Conservation (phyloP, 1,140 invertebrate genomes). For the Lepidurus apus region DNA sequence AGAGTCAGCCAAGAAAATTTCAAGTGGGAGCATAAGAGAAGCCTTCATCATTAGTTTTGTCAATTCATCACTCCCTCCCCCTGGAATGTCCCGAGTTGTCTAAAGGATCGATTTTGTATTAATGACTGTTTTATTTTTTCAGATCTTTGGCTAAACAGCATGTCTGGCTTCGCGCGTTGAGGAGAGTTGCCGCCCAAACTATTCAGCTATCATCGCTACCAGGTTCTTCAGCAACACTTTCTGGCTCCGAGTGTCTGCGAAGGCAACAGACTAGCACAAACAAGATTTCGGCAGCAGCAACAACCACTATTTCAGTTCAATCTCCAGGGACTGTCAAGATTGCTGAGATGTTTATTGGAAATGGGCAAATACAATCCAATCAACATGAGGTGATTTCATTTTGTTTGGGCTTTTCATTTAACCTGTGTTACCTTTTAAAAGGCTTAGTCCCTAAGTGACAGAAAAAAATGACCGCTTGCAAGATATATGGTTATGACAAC, state of each 20-base stretch:
- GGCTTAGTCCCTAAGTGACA: not conserved
- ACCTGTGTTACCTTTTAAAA: not conserved
- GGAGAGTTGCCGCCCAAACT: not conserved
- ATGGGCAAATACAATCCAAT: slow-evolving; percentile 10
- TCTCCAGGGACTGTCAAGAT: not conserved
- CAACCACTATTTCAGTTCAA: not conserved
- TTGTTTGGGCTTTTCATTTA: not conserved
- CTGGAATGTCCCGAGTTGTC: not conserved
- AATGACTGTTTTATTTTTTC: not conserved
- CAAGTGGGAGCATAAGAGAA: not conserved
- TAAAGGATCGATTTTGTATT: not conserved
- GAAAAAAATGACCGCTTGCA: not conserved
- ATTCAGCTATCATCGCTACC: not conserved
- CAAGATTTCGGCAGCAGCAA: slow-evolving; percentile 8
- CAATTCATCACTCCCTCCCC: not conserved
- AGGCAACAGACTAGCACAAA: not conserved
- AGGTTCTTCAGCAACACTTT: not conserved
- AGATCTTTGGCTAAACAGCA: not conserved
- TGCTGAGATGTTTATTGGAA: not conserved
- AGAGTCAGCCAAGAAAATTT: not conserved
- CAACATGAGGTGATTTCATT: not conserved
- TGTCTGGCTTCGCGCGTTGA: not conserved
- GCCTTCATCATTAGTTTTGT: not conserved
- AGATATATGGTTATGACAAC: not conserved
- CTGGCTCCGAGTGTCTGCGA: not conserved